Evolutionary conservation across 2,797 vertebrate species (phyloP), one percentile per base, ranked within the genome.

Genomic region (Hapalemur alaotrensis): DNA sequence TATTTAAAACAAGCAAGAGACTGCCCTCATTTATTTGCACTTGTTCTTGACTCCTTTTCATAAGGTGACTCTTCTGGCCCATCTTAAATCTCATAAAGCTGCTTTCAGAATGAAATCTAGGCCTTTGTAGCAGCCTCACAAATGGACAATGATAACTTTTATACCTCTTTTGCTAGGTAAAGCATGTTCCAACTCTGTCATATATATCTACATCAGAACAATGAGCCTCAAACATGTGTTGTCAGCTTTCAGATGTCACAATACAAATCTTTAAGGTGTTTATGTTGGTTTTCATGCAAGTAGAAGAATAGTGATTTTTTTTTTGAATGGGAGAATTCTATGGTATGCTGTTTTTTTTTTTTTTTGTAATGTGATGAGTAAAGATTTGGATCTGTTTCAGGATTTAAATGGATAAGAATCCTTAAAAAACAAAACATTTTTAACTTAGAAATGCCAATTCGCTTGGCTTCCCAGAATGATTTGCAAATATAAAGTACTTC

Each of bases 401-500:
- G 15, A 93, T 95, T 72, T 95, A 94, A 98, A 95, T 4, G 95
- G 92, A 79, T 91, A 80, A 67, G 14, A 38, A 72, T 95, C 91
- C 95, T 97, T n/a, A 96, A 96, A 73, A 73, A 61, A 69, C 73
- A 84, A 91, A 69, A 46, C 5, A 67, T 96, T 95, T 95, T 95
- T 79, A 50, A 85, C 91, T 65, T 86, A 94, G 63, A 95, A 73
- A 91, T 89, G 88, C 63, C 81, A 96, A 52, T 59, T 91, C 86
- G 61, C 79, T 80, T 73, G 70, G 41, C 95, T 97, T 94, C 89
- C 82, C 69, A 23, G 97, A 94, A 67, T 75, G 83, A 93, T 96
- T 97, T 97, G 93, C 79, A 87, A 96, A 96, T 95, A 35, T 61
- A 73, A 92, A 97, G 18, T 48, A 69, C 17, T 97, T 97, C 96